Base-by-base conservation (phyloP, 2,797 vertebrate species). In the Apogon hyalosoma region DNA sequence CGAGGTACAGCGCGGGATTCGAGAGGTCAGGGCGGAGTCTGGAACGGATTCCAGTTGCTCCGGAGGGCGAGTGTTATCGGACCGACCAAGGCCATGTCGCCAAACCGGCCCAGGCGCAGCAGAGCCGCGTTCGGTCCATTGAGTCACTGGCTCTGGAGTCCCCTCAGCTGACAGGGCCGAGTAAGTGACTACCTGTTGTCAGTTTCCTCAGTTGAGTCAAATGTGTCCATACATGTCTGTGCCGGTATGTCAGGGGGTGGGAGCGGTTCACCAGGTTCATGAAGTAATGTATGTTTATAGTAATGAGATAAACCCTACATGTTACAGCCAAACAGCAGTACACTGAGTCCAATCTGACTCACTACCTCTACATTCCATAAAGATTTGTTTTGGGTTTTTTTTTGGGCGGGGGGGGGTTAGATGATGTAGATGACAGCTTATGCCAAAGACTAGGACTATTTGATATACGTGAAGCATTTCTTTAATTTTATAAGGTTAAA, bases 121-220 rank as follows among this genome's bases (percentile, higher is more conserved):
- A 92, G 58, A 88, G 74, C 57, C 83, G 79, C 24, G 75, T 90
- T 63, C 68, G 90, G 45, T 79, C 91, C 61, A 92, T 89, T 33
- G 94, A 94, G 79, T 93, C 92, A 0, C 89, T 94, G 0, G 90
- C 92, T 4, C 77, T 92, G 45, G 93, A 94, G 78, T 88, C 92
- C 6, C 69, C 91, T 0, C 82, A 88, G 46, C 69, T 88, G 21
- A 89, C 85, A 19, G 78, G 83, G 74, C 16, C 77, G 64, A 70
- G 90, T 91, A 67, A 79, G 84, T 79, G 40, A 24, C 21, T 24
- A 2, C 21, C 21, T 24, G 21, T 24, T 24, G 21, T 24, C 4
- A 24, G 21, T 24, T 24, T 24, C 4, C 2, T 24, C 21, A 24
- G 21, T 24, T 24, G 21, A 24, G 21, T 24, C 21, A 24, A 24